phyloP scores from a whole-genome alignment of 2,113 vertebrate species.

The Epinephelus fuscoguttatus region DNA sequence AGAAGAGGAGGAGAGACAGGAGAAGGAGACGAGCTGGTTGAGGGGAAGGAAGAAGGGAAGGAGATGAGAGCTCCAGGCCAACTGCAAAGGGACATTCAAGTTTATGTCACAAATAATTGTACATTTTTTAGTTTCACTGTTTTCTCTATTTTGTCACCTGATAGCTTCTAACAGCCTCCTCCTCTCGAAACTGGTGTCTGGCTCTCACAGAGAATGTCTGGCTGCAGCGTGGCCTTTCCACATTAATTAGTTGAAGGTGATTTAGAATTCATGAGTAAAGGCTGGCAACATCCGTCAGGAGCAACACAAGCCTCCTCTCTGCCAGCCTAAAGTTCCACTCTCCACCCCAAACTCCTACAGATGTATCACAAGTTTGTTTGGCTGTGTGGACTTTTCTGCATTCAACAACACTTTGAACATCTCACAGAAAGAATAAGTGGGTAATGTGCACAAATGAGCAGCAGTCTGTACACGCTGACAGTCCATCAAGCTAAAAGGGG shows the following conservation, averaged over 20 bases:
- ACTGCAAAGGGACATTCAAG: background rate
- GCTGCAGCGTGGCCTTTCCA: constrained; percentile 9
- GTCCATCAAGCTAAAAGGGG: constrained; percentile 32
- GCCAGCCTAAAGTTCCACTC: constrained; percentile 6
- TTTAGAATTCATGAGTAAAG: constrained; percentile 48
- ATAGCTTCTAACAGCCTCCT: background rate
- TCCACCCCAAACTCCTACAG: background rate
- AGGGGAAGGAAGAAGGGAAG: background rate
- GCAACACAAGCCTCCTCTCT: background rate
- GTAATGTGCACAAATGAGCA: constrained; percentile 49
- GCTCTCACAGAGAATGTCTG: background rate
- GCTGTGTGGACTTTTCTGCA: background rate
- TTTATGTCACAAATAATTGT: background rate
- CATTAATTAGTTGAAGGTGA: constrained; percentile 45
- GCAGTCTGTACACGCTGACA: constrained; percentile 37
- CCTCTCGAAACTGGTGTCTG: background rate
- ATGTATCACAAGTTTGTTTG: constrained; percentile 29
- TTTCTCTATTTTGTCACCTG: background rate
- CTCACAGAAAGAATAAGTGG: constrained; percentile 33
- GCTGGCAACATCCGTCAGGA: constrained; percentile 26
- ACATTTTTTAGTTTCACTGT: background rate
- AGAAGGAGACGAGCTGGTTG: background rate
- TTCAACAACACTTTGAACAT: constrained; percentile 19
- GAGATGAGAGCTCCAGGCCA: background rate
- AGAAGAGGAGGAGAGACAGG: background rate